Base-by-base conservation (phyloP, 2,797 vertebrate species). In the Distichodus sexfasciatus region DNA sequence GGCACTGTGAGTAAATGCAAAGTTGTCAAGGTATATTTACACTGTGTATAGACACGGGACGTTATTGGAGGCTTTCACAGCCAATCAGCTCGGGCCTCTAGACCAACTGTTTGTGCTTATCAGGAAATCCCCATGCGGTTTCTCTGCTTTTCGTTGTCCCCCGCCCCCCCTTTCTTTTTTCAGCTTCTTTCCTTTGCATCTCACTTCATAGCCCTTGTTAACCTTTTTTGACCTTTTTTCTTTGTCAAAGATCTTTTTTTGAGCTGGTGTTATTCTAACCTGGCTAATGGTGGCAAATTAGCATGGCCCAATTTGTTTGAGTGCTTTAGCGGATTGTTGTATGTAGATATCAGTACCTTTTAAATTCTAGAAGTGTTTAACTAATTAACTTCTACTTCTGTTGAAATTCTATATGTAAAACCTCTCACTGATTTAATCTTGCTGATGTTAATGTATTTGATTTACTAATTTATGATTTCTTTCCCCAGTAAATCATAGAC, bases 51-150 rank as follows among this genome's bases (percentile, higher is more conserved):
- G 66, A 67, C 60, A 38, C 29, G 57, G 62, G 74, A 66, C 66
- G 54, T 69, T 65, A 73, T 55, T 47, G 33, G 17, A 72, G 63
- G 31, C 47, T 65, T 26, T 21, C 2, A 3, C 59, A 66, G 33
- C 61, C 57, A 38, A 64, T 76, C 60, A 64, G 19, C 26, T 76
- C 24, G 36, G 50, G 57, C 60, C 55, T 69, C 19, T 69, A 54
- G 40, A 59, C 73, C 23, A 43, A 71, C 61, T 50, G 72, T 69
- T 69, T 62, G 53, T 69, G 75, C 11, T 3, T 36, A 46, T 78
- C 68, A 81, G 82, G 76, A 83, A 81, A 77, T 77, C 78, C 82
- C 82, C 79, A 41, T 81, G 82, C 12, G 81, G 76, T 72, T 81
- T 81, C 21, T 71, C 24, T 55, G 35, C 50, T 23, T 36, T 23